These are phyloP conservation scores for Tretioscincus oriximinensis DNA, from an alignment of 2,113 vertebrate species.

Conservation along the genomic window DNA sequence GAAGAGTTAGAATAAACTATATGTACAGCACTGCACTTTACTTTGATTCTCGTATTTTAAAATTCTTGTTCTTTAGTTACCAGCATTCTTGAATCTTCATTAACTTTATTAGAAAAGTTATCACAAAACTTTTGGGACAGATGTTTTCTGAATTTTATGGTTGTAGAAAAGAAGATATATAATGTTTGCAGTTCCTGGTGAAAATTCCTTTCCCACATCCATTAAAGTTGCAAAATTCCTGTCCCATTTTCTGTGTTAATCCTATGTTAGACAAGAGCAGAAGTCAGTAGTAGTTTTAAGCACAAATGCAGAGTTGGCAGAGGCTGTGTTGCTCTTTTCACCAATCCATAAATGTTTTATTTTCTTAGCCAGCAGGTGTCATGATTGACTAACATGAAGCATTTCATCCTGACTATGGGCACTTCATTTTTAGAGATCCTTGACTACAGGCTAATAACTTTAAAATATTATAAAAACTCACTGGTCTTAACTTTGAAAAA, in stretches of 20 bases:
- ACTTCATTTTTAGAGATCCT: background rate
- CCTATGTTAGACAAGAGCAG: too few relatives aligned
- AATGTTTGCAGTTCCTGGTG: too few relatives aligned
- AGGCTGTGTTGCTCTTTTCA: background rate
- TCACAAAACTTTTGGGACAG: too few relatives aligned
- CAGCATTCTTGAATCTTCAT: background rate
- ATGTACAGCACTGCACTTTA: background rate
- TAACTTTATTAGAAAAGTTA: background rate
- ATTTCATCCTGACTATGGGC: background rate
- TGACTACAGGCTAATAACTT: background rate
- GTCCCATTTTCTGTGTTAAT: too few relatives aligned
- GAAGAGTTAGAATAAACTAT: background rate
- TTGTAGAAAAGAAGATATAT: too few relatives aligned
- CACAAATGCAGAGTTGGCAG: too few relatives aligned
- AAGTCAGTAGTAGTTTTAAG: too few relatives aligned
- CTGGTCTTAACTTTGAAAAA: background rate
- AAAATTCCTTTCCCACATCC: too few relatives aligned
- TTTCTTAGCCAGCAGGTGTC: slow-evolving; percentile 11
- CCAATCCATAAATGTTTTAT: background rate
- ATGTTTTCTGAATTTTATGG: too few relatives aligned
- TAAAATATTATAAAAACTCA: background rate
- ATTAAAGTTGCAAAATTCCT: too few relatives aligned
- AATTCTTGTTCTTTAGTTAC: background rate
- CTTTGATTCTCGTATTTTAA: background rate
- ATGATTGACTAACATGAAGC: slow-evolving; percentile 2